Evolutionary conservation across 2,113 vertebrate genomes (phyloP), one percentile per base, ranked within the genome.

Genomic region (Tragelaphus scriptus): DNA sequence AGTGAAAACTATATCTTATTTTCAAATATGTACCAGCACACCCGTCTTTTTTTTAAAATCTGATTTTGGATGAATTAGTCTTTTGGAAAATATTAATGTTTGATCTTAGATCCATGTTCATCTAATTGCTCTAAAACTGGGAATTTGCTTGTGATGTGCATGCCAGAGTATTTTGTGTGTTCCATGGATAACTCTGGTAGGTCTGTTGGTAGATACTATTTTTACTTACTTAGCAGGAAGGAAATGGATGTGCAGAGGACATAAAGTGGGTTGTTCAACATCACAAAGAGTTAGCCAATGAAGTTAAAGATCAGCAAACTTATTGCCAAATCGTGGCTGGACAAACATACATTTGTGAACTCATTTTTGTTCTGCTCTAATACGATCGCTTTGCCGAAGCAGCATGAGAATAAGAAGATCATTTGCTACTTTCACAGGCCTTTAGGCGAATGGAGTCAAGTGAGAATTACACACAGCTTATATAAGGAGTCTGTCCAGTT

Each of bases 1-100:
- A 95, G 93, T 90, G 92, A 98, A 99, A 98, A 98, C 94, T 97
- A 79, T 96, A 98, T 91, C 96, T 80, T 53, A 3, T 98, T 98
- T 98, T 98, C 95, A 98, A 98, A 94, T 65, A 21, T 44, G 7
- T 44, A 65, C 21, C 16, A 87, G 26, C 28, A 84, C 68, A 98
- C 91, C 90, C 96, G 97, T 75, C 36, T 98, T 97, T 97, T 93
- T 98, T 98, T 98, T 95, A 85, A 71, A 0, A 0, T 85, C 88
- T 95, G 49, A 84, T 86, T 85, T 82, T 90, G 9, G 15, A 63
- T 21, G 59, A 94, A 92, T 32, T 94, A 68, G 2, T 85, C 32
- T 95, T 95, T 97, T 56, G 77, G 49, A 47, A 10, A 95, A 44
- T 56, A 86, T 10, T 61, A 59, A 30, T 84, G 49, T 77, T 88